Percentiles rank a stretch among this genome's conserved stretches.
phyloP scores from a whole-genome alignment of 92 coral and sea anemone species.

The Zoanthus sociatus region DNA sequence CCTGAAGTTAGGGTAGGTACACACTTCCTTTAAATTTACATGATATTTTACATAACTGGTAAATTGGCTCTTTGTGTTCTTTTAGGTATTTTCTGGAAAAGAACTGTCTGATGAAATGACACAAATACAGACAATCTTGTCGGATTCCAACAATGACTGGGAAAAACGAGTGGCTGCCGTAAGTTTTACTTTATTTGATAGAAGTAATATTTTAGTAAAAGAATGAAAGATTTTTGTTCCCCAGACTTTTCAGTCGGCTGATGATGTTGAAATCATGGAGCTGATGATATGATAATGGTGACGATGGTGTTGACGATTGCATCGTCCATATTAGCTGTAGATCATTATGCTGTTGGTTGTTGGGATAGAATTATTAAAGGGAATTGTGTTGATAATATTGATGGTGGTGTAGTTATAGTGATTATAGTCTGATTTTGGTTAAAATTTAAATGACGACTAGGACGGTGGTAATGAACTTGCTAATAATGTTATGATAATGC shows the following conservation, averaged over 20 bases:
- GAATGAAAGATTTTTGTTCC: neutral
- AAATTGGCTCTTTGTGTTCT: neutral
- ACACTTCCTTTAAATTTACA: neutral
- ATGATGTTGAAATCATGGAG: neutral
- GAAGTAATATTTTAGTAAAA: neutral
- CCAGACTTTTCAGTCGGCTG: neutral
- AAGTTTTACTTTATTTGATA: conserved; percentile 22
- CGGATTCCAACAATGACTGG: conserved; percentile 83
- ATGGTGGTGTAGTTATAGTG: no score
- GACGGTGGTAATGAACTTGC: neutral
- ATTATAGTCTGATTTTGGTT: no score
- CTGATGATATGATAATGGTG: no score
- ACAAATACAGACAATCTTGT: conserved; percentile 78
- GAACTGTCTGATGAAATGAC: conserved; percentile 93
- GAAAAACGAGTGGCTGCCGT: conserved; percentile 96
- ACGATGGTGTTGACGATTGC: no score
- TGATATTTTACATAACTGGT: neutral
- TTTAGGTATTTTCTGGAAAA: conserved; percentile 77
- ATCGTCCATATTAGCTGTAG: no score
- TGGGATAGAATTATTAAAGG: neutral
- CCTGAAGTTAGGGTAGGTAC: conserved; percentile 87
- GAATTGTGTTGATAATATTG: no score
- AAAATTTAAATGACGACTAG: no score
- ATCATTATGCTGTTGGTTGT: neutral
- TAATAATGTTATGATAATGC: neutral